Percentiles rank a stretch among this genome's conserved stretches.
Evolutionary conservation across 2,888 invertebrate species (phyloP).

Genomic region (Dynastes grantii): DNA sequence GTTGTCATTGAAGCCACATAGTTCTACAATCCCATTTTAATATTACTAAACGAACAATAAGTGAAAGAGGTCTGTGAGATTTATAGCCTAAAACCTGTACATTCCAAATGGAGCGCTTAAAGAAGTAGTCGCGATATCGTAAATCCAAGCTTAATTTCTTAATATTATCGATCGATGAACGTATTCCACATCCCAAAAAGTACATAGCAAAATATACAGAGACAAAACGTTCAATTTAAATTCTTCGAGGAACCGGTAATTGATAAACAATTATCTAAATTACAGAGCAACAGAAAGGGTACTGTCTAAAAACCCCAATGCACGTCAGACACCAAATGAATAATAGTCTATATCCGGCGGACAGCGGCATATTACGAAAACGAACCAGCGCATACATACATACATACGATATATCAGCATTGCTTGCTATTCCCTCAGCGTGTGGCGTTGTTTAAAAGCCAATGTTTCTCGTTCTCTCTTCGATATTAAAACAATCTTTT

Average conservation of each 20-base stretch:
- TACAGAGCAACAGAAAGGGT: slow-evolving; percentile 46
- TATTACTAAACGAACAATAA: background rate
- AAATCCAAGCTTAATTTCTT: slow-evolving; percentile 49
- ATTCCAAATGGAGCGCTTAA: background rate
- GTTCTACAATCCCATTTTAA: no score
- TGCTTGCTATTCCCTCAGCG: background rate
- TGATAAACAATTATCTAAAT: slow-evolving; percentile 50
- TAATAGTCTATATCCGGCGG: slow-evolving; percentile 58
- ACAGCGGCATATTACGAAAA: slow-evolving; percentile 56
- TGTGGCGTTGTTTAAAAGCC: slow-evolving; percentile 3
- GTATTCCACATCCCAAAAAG: background rate
- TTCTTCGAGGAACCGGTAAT: slow-evolving; percentile 47
- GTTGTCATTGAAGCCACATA: no score
- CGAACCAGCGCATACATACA: slow-evolving; percentile 49
- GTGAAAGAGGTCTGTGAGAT: no score
- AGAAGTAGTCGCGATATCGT: background rate
- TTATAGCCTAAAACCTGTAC: no score
- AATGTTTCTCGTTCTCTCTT: background rate
- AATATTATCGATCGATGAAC: background rate
- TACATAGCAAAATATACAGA: slow-evolving; percentile 13
- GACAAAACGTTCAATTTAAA: slow-evolving; percentile 41
- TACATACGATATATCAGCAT: slow-evolving; percentile 14
- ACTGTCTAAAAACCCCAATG: slow-evolving; percentile 46
- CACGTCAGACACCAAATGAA: slow-evolving; percentile 53
- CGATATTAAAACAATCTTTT: slow-evolving; percentile 36